phyloP scores from a whole-genome alignment of 2,797 vertebrate genomes.

The Phrynocephalus vlangalii region DNA sequence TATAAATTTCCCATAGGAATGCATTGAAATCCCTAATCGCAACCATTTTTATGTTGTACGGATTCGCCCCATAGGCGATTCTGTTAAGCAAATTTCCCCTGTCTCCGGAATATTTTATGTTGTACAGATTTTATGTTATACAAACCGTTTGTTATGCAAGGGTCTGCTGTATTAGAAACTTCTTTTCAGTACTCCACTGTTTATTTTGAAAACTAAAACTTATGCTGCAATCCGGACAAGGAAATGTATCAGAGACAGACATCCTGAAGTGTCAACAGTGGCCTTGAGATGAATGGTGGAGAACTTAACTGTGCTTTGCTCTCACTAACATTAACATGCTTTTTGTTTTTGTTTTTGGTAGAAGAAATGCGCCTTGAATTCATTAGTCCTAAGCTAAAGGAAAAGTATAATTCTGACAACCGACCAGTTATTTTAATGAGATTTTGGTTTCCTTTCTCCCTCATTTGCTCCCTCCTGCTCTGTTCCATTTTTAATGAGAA shows the following conservation, averaged over 20 bases:
- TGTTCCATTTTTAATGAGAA: constrained; percentile 80
- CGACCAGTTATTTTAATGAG: constrained; percentile 75
- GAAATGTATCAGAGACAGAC: constrained; percentile 18
- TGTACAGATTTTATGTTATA: no score
- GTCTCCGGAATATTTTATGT: no score
- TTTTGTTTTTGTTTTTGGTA: constrained; percentile 74
- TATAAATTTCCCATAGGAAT: no score
- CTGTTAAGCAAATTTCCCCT: no score
- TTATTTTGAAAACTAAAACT: constrained; percentile 68
- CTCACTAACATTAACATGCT: constrained; percentile 66
- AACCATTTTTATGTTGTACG: no score
- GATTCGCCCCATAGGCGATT: no score
- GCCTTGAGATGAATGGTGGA: background rate
- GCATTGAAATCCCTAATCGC: no score
- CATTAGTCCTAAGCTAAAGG: constrained; percentile 74
- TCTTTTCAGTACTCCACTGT: constrained; percentile 47
- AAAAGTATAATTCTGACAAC: constrained; percentile 72
- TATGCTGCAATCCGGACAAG: constrained; percentile 53
- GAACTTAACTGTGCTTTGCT: background rate
- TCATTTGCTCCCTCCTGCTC: constrained; percentile 49
- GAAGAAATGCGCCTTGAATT: constrained; percentile 67
- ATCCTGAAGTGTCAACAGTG: background rate
- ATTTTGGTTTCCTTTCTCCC: constrained; percentile 63
- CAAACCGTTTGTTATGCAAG: no score
- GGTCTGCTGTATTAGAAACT: no score